These are phyloP conservation scores for Triops longicaudatus DNA, from an alignment of 1,140 invertebrate genomes.

Conservation along the genomic window DNA sequence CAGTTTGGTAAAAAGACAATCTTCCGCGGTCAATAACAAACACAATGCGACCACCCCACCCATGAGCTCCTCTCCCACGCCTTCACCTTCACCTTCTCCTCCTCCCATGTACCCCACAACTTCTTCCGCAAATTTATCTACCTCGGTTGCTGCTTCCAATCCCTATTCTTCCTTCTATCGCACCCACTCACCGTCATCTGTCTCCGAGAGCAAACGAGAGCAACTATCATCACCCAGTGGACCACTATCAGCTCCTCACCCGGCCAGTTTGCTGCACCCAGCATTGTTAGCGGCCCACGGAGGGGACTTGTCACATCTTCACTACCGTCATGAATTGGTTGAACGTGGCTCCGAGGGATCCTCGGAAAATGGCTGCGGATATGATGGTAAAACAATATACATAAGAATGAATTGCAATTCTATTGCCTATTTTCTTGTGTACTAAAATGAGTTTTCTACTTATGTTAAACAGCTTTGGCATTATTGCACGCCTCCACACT, in stretches of 20 bases:
- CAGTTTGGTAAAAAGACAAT: conserved; percentile 65
- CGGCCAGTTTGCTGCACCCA: conserved; percentile 43
- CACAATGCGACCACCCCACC: conserved; percentile 38
- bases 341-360: conserved; percentile 28
- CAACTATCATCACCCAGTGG: conserved; percentile 49
- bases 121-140: conserved; percentile 25
- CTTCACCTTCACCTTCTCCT: conserved; percentile 34
- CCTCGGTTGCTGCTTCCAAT: conserved; percentile 16
- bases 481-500: conserved; percentile 77
- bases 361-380: conserved; percentile 20
- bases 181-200: conserved; percentile 1
- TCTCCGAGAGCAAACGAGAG: conserved; percentile 18
- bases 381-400: background rate
- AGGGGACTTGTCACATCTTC: conserved; percentile 35
- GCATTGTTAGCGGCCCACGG: conserved; percentile 41
- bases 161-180: background rate
- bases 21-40: conserved; percentile 40
- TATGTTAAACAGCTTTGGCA: background rate
- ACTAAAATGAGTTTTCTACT: background rate
- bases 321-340: conserved; percentile 37
- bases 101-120: conserved; percentile 19
- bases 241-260: conserved; percentile 67
- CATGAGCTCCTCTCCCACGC: conserved; percentile 48
- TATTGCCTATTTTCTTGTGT: background rate
- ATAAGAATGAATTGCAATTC: background rate